Evolutionary conservation across 2,797 vertebrate species (phyloP), one percentile per base, ranked within the genome.

Genomic region (Lutjanus campechanus): DNA sequence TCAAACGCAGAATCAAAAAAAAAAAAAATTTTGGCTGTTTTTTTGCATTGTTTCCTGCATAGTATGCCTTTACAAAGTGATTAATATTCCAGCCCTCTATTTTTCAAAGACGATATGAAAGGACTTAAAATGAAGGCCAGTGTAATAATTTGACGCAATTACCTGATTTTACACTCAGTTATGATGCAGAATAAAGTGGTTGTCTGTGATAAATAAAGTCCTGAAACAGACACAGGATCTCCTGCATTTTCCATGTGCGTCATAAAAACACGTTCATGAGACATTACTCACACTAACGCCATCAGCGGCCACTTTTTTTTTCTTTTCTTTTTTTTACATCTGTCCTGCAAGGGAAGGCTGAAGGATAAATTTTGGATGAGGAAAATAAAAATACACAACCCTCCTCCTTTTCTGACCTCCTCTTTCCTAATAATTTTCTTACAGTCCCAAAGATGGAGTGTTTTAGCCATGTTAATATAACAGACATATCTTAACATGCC

Each of bases 401-500:
- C 16, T 20, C 50, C 43, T 11, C 12, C 15, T 50, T 25, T n/a
- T 10, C 19, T 17, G 13, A 50, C 25, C 20, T 55, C 11, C 70
- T 55, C 36, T 17, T 13, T 17, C 7, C 11, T 20, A 47, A 56
- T 69, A 41, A 76, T 70, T 66, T 41, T 11, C 53, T 11, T 22
- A 20, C 41, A 19, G n/a, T 53, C 44, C 58, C 40, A 70, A 22
- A 79, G 11, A 81, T 49, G 51, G 1, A 60, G 22, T 65, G n/a
- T 66, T 29, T 29, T 2, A 29, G 11, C 8, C 19, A 62, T 78
- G 67, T 86, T 73, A 69, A 55, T 54, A 19, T n/a, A 43, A 47
- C 19, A 69, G 58, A 62, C 47, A 25, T 61, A 19, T 77, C 67
- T 54, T 41, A 59, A 77, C 40, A 1, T 55, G 12, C 10, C 19